Conservation (phyloP, 2,888 invertebrate genomes). For the Flexamia atlantica region DNA sequence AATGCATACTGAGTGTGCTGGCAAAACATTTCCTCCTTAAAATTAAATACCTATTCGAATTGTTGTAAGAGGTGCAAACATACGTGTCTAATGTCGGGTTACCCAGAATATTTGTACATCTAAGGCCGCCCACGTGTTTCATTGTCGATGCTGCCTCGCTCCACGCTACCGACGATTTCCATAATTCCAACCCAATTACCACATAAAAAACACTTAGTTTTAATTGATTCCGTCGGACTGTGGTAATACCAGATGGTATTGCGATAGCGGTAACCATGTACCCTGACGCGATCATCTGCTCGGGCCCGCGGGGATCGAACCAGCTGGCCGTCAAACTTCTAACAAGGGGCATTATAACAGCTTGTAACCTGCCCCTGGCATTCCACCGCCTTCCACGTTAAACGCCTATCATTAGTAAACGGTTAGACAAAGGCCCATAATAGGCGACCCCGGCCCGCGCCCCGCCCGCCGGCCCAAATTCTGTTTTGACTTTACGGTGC, state of each 20-base stretch:
- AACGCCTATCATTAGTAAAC: conserved; percentile 48
- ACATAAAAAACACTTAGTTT: conserved; percentile 17
- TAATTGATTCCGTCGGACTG: conserved; percentile 29
- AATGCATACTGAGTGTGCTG: too few relatives aligned
- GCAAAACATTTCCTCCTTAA: too few relatives aligned
- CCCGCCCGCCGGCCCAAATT: conserved; percentile 40
- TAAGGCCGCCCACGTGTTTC: background rate
- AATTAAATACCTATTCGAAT: too few relatives aligned
- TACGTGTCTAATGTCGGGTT: too few relatives aligned
- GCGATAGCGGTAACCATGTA: conserved; percentile 38
- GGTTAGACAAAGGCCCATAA: conserved; percentile 48
- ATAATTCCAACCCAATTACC: conserved; percentile 46
- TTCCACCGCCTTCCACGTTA: conserved; percentile 45
- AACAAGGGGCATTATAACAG: conserved; percentile 40
- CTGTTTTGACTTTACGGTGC: conserved; percentile 54
- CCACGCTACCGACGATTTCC: conserved; percentile 26
- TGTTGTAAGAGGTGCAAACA: too few relatives aligned
- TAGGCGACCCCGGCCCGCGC: conserved; percentile 5
- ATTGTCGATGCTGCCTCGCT: background rate
- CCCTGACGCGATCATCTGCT: conserved; percentile 40
- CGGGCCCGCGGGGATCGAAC: conserved; percentile 32
- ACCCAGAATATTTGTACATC: too few relatives aligned
- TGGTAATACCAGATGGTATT: conserved; percentile 34
- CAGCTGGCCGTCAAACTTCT: conserved; percentile 26
- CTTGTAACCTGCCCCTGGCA: conserved; percentile 48